These are phyloP conservation scores for Thalpophila matura DNA, from an alignment of 2,888 invertebrate species.

Conservation along the genomic window DNA sequence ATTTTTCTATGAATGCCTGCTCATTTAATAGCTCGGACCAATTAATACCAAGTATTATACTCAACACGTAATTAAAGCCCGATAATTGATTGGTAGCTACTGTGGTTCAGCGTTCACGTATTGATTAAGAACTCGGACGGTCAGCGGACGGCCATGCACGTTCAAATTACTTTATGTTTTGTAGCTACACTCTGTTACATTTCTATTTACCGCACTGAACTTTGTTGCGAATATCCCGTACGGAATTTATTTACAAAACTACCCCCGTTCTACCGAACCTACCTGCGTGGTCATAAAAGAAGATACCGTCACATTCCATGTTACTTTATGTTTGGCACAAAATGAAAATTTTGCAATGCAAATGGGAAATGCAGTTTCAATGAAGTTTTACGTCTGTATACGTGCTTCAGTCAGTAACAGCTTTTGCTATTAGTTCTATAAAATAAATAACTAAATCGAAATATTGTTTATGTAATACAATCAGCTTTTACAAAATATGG, in stretches of 20 bases:
- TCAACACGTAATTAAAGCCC: slow-evolving; percentile 34
- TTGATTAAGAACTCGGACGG: slow-evolving; percentile 53
- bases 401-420: slow-evolving; percentile 36
- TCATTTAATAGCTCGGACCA: neutral
- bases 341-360: slow-evolving; percentile 55
- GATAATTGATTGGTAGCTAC: slow-evolving; percentile 40
- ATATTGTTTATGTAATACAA: neutral
- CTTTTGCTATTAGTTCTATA: slow-evolving; percentile 6
- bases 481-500: no score
- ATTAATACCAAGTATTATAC: slow-evolving; percentile 8
- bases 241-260: slow-evolving; percentile 59
- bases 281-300: slow-evolving; percentile 57
- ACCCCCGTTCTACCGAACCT: slow-evolving; percentile 27
- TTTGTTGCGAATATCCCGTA: slow-evolving; percentile 67
- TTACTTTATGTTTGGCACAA: slow-evolving; percentile 50
- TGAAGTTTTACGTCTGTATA: slow-evolving; percentile 53
- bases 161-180: slow-evolving; percentile 67
- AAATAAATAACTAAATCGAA: neutral
- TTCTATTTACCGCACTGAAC: slow-evolving; percentile 57
- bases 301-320: slow-evolving; percentile 52
- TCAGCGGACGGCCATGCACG: slow-evolving; percentile 48
- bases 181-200: slow-evolving; percentile 60
- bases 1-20: neutral
- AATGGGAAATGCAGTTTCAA: slow-evolving; percentile 54
- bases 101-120: slow-evolving; percentile 28